phyloP scores from a whole-genome alignment of 2,797 vertebrate species.

The Lacerta bilineata region DNA sequence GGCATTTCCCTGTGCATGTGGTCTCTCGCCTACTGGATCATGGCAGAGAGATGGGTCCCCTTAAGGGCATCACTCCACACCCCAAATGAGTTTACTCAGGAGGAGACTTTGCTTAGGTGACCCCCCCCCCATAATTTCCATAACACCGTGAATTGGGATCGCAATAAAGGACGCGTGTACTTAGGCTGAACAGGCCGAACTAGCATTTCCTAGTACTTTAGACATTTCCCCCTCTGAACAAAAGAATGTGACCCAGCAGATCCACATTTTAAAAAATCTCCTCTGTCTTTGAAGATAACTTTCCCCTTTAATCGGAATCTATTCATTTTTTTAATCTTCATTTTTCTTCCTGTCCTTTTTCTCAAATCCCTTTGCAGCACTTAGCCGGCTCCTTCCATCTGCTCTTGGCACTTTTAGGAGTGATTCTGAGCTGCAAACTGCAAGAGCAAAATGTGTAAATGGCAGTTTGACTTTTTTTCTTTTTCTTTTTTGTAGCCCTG shows the following conservation, averaged over 20 bases:
- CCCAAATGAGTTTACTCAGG: no score
- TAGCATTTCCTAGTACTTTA: neutral
- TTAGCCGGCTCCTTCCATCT: neutral
- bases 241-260: neutral
- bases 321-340: no score
- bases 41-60: no score
- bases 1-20: no score
- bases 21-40: no score
- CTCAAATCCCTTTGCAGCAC: conserved; percentile 6
- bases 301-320: neutral
- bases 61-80: no score
- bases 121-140: no score
- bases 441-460: neutral
- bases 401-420: conserved; percentile 13
- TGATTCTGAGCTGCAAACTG: neutral
- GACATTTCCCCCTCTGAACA: neutral
- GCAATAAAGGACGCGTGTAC: no score
- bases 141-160: no score
- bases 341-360: neutral
- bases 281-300: neutral
- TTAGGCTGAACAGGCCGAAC: no score
- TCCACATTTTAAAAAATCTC: neutral
- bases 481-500: neutral
- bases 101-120: no score
- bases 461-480: neutral